phyloP scores from a whole-genome alignment of 2,888 invertebrate genomes.

The Julus scanicus region DNA sequence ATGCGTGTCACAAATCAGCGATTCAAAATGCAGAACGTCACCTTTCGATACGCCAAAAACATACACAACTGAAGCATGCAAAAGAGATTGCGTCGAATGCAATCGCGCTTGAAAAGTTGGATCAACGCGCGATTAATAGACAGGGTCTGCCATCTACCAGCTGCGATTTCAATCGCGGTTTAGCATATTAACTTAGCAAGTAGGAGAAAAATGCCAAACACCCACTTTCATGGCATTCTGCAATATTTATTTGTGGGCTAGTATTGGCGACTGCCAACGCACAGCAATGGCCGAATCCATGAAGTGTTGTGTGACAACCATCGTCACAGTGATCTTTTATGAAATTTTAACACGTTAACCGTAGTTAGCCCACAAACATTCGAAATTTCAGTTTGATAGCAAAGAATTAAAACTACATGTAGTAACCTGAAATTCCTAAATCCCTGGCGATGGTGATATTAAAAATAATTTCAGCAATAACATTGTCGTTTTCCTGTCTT shows the following conservation, averaged over 20 bases:
- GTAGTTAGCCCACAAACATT: too few species aligned
- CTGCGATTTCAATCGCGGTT: neutral
- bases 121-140: constrained; percentile 16
- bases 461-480: too few species aligned
- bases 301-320: too few species aligned
- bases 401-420: too few species aligned
- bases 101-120: constrained; percentile 29
- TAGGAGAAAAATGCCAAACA: neutral
- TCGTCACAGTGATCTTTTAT: too few species aligned
- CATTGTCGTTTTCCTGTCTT: too few species aligned
- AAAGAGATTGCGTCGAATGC: constrained; percentile 7
- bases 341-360: too few species aligned
- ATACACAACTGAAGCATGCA: neutral
- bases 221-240: neutral
- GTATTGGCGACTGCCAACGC: too few species aligned
- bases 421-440: too few species aligned
- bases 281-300: too few species aligned
- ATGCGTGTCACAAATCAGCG: constrained; percentile 18
- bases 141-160: neutral
- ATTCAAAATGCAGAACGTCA: neutral
- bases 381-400: too few species aligned
- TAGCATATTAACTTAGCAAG: neutral
- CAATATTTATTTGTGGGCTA: neutral
- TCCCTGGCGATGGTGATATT: too few species aligned
- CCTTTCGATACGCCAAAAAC: neutral